phyloP scores from a whole-genome alignment of 2,797 vertebrate genomes.

The Falco peregrinus region DNA sequence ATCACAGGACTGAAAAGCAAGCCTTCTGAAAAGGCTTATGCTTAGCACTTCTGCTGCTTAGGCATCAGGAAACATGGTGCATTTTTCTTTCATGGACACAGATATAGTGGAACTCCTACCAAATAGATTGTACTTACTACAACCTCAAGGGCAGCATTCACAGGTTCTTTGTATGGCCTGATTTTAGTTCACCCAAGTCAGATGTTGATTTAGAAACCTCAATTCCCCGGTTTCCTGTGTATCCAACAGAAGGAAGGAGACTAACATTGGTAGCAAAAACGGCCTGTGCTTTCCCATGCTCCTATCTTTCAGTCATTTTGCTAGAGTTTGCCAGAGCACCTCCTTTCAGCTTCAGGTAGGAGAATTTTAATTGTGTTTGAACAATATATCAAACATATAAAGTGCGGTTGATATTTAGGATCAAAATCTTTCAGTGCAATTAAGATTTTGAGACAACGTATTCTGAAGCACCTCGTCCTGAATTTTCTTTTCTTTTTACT shows the following conservation, averaged over 20 bases:
- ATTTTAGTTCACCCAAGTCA: neutral
- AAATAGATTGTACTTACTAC: neutral
- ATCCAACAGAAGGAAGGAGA: neutral
- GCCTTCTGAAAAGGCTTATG: neutral
- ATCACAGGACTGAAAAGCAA: neutral
- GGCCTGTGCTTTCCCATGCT: neutral
- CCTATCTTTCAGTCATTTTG: neutral
- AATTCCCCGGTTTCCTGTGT: neutral
- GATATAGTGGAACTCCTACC: neutral
- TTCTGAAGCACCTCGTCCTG: neutral
- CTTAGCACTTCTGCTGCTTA: neutral
- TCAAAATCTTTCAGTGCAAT: neutral
- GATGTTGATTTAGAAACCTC: neutral
- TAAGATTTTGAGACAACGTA: neutral
- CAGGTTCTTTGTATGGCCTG: neutral
- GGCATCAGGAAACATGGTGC: fast-evolving
- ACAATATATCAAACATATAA: neutral
- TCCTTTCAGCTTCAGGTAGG: neutral
- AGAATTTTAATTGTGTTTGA: neutral
- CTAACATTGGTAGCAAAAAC: neutral
- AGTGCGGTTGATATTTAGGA: neutral
- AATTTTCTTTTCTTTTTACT: neutral
- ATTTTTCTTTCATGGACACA: neutral
- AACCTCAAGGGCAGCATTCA: neutral
- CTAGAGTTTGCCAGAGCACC: neutral